These are phyloP conservation scores for Chiloscyllium plagiosum DNA, from an alignment of 2,113 vertebrate genomes.

Conservation along the genomic window DNA sequence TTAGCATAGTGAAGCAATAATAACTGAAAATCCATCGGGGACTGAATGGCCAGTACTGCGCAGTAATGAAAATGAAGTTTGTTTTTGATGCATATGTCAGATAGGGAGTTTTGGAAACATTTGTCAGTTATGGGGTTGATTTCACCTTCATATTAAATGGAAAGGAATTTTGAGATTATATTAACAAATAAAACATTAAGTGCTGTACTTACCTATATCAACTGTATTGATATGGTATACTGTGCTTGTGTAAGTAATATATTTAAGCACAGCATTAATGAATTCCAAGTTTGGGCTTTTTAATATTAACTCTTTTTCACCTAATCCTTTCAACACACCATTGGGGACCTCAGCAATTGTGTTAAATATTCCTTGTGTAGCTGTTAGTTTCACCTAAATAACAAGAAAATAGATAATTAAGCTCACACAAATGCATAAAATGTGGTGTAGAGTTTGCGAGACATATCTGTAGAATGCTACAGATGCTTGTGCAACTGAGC, in stretches of 20 bases:
- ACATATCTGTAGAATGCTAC: background rate
- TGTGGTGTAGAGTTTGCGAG: background rate
- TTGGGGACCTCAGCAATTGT: conserved; percentile 41
- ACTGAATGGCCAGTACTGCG: too few relatives aligned
- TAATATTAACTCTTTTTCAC: conserved; percentile 47
- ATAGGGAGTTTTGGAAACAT: background rate
- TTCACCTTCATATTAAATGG: background rate
- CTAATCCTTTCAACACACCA: conserved; percentile 45
- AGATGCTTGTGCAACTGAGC: background rate
- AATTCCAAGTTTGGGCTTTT: conserved; percentile 42
- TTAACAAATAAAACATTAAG: background rate
- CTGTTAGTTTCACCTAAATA: conserved; percentile 50
- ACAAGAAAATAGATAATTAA: background rate
- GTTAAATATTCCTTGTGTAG: conserved; percentile 51
- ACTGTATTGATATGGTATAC: conserved; percentile 49
- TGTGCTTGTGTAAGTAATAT: conserved; percentile 54
- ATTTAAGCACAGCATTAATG: conserved; percentile 52
- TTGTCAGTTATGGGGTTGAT: background rate
- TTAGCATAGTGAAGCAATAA: background rate
- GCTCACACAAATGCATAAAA: background rate
- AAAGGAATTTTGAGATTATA: background rate
- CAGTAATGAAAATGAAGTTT: background rate
- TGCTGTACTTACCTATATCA: conserved; percentile 51
- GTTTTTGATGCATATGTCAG: background rate
- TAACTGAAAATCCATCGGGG: background rate